phyloP scores from a whole-genome alignment of 2,888 invertebrate genomes.

The Cephalotes varians region DNA sequence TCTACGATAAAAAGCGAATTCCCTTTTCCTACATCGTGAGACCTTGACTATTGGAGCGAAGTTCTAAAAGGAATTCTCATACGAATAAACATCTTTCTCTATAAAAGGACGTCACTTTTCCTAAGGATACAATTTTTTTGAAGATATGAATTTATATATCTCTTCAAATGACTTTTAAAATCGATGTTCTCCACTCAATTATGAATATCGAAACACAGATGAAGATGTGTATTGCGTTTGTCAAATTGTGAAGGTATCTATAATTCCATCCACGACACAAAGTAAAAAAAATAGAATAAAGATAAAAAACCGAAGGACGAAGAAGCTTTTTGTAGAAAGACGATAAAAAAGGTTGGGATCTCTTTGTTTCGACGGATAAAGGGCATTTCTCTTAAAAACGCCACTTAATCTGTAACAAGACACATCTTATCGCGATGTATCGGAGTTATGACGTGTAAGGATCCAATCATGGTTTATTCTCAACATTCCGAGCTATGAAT shows the following conservation, averaged over 20 bases:
- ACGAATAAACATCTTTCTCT: not conserved
- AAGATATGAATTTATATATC: not conserved
- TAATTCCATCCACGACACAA: not conserved
- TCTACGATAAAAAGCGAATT: constrained; percentile 40
- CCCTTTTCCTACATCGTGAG: constrained; percentile 15
- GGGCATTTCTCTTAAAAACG: constrained; percentile 11
- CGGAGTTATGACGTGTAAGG: not conserved
- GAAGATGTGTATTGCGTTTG: not conserved
- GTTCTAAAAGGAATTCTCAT: not conserved
- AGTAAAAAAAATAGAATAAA: not conserved
- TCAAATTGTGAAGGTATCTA: not conserved
- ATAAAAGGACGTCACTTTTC: not conserved
- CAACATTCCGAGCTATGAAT: not conserved
- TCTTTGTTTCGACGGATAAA: not conserved
- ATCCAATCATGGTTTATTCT: not conserved
- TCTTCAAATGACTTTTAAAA: not conserved
- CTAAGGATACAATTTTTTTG: not conserved
- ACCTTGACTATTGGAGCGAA: constrained; percentile 22
- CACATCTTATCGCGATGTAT: not conserved
- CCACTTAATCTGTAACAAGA: constrained; percentile 4
- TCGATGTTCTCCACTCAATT: not conserved
- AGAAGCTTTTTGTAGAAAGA: not conserved
- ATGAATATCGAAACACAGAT: not conserved
- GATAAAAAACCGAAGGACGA: not conserved
- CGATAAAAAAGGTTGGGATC: not conserved